Evolutionary conservation across 2,113 vertebrate species (phyloP).

Genomic region (Malurus alboscapulatus): DNA sequence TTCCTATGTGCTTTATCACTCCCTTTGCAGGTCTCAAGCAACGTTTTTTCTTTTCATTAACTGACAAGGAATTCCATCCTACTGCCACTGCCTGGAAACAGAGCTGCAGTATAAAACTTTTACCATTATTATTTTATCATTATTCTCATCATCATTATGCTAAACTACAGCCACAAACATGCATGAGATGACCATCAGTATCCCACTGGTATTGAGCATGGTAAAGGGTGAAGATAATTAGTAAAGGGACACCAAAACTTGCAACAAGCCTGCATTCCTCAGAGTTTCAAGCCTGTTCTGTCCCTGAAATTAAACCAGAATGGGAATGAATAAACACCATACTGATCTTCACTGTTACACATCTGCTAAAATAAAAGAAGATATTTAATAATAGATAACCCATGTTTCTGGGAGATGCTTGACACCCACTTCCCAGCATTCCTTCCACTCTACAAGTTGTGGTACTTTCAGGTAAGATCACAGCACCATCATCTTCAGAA

Average conservation of each 20-base stretch:
- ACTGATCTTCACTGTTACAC: background rate
- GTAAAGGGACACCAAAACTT: background rate
- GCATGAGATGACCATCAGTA: background rate
- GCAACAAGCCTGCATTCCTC: background rate
- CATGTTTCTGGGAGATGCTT: background rate
- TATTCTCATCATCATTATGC: background rate
- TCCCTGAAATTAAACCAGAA: no score
- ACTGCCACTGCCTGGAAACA: background rate
- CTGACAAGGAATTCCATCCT: slow-evolving; percentile 1
- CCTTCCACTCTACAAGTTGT: background rate
- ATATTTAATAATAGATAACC: background rate
- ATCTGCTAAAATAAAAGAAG: background rate
- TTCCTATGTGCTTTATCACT: background rate
- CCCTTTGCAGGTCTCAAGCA: background rate
- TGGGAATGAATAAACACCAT: background rate
- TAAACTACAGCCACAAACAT: background rate
- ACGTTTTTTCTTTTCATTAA: background rate
- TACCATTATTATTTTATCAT: slow-evolving; percentile 4
- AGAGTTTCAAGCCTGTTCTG: background rate
- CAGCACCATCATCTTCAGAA: background rate
- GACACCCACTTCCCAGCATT: background rate
- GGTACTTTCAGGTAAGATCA: background rate
- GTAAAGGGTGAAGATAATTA: background rate
- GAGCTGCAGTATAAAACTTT: background rate
- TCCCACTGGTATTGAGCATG: background rate